Base-by-base conservation (phyloP, 2,888 invertebrate species). In the Platerodrilus igneus region DNA sequence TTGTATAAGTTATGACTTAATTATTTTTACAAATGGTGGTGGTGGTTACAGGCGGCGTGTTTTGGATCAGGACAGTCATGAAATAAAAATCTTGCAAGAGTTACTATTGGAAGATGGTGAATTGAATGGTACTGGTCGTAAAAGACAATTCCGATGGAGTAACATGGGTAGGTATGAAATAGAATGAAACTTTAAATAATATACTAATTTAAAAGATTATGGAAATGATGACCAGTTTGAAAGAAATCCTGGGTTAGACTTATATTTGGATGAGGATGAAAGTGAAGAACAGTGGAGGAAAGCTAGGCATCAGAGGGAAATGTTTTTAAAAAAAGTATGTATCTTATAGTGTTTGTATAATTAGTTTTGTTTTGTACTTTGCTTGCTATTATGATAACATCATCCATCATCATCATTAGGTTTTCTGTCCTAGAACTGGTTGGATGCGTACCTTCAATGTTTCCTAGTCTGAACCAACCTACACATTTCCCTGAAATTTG, bases 101-200 rank as follows among this genome's bases (percentile, higher is more conserved):
- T 70, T 90, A 61, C 73, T 92, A 16, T 78, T 95, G 20, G 91
- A 92, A 61, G 92, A 94, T 58, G 91, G 90, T 0, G 94, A 95
- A 57, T 73, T 89, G 48, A 78, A 87, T 51, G 72, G 76, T 1
- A 86, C 86, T 15, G 85, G 79, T 1, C 77, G 81, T 2, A 83
- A 83, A 5, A 73, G 93, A 3, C 83, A 86, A 59, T 95, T 94
- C 62, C 77, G 80, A 46, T 95, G 93, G 94, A 85, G 76, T 56
- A 84, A 90, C 66, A 75, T 83, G 38, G 83, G 86, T 76, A 65
- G 56, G 20, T 8, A 34, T 27, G 23, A 7, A 17, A 7, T 22
- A 6, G 15, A 16, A 33, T 21, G 6, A 7, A 2, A 15, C 18
- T 23, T 33, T 25, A 19, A 30, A 35, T 34, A 25, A 41, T 11